phyloP scores from a whole-genome alignment of 2,888 invertebrate species.

The Quadroppia sp. region DNA sequence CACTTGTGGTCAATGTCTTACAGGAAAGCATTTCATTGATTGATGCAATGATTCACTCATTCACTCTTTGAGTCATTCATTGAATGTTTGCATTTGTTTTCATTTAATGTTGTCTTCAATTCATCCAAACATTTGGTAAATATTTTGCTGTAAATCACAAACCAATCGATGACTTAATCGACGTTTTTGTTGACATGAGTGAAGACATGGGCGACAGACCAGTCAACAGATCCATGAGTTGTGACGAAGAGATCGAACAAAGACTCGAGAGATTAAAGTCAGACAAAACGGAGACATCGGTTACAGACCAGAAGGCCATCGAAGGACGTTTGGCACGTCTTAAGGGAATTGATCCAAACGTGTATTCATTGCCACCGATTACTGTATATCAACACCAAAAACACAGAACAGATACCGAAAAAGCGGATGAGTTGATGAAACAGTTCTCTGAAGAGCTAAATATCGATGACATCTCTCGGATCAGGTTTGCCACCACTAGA shows the following conservation, averaged over 20 bases:
- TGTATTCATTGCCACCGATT: slow-evolving; percentile 45
- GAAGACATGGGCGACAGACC: slow-evolving; percentile 16
- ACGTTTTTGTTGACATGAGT: neutral
- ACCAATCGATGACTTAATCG: too few relatives aligned
- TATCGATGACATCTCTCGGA: slow-evolving; percentile 45
- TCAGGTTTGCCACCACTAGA: neutral
- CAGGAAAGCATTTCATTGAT: too few relatives aligned
- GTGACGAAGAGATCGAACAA: slow-evolving; percentile 34
- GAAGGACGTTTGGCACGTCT: slow-evolving; percentile 47
- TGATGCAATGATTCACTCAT: too few relatives aligned
- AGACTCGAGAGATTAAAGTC: neutral
- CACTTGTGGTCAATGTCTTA: too few relatives aligned
- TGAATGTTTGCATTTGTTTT: too few relatives aligned
- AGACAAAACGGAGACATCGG: neutral
- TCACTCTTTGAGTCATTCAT: too few relatives aligned
- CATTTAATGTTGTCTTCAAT: too few relatives aligned
- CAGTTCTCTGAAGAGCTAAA: slow-evolving; percentile 46
- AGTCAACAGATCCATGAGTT: neutral
- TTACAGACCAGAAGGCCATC: slow-evolving; percentile 43
- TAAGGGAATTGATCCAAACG: slow-evolving; percentile 45
- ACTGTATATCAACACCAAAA: slow-evolving; percentile 40
- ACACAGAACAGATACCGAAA: slow-evolving; percentile 42
- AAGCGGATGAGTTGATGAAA: slow-evolving; percentile 45
- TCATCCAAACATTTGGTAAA: too few relatives aligned
- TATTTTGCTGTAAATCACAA: too few relatives aligned